A percentile compares a stretch with the other conserved stretches of the same genome.
phyloP scores from a whole-genome alignment of 2,113 vertebrate species.

The Saimiri boliviensis region DNA sequence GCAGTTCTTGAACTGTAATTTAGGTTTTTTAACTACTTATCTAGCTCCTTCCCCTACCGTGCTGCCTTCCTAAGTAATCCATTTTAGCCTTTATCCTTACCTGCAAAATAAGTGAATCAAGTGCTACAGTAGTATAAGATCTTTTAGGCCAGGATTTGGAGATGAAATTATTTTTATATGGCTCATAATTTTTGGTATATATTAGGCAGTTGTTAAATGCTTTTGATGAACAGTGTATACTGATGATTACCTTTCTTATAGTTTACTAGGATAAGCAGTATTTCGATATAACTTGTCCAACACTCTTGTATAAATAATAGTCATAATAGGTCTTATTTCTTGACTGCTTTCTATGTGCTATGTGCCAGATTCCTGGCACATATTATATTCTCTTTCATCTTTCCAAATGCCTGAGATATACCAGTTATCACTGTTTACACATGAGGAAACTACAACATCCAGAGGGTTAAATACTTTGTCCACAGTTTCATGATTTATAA shows the following conservation, averaged over 20 bases:
- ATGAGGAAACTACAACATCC: not conserved
- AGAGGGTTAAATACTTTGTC: conserved; percentile 16
- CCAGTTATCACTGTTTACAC: not conserved
- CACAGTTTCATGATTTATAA: not conserved
- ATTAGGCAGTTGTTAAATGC: not conserved
- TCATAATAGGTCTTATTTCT: not conserved
- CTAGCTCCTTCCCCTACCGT: not conserved
- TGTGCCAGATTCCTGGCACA: not conserved
- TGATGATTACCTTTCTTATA: not conserved
- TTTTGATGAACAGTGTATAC: conserved; percentile 1
- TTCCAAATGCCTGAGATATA: not conserved
- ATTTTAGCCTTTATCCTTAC: not conserved
- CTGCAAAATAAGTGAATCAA: not conserved
- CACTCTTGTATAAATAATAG: not conserved
- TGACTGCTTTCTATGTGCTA: not conserved
- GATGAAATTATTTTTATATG: not conserved
- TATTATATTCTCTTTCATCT: not conserved
- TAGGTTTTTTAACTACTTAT: not conserved
- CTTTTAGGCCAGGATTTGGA: not conserved
- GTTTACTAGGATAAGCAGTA: not conserved
- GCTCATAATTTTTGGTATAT: not conserved
- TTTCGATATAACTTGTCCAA: not conserved
- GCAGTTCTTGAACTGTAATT: conserved; percentile 4
- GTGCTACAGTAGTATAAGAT: not conserved
- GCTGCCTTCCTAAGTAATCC: not conserved